phyloP scores from a whole-genome alignment of 2,888 invertebrate species.

The Thecophora atra region DNA sequence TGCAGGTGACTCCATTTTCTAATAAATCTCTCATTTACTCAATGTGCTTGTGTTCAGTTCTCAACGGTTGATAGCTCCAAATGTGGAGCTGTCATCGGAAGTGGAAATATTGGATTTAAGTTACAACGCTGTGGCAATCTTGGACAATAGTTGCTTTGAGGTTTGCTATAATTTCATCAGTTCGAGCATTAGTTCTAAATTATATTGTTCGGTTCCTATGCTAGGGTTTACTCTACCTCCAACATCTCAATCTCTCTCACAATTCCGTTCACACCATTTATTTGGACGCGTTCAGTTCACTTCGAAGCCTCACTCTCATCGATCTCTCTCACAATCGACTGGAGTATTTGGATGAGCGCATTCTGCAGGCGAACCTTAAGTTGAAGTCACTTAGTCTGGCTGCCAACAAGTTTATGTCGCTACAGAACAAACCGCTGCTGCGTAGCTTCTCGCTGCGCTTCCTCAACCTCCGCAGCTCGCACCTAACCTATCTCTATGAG shows the following conservation, averaged over 20 bases:
- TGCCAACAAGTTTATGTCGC: constrained; percentile 71
- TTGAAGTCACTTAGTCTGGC: constrained; percentile 71
- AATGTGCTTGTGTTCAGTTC: constrained; percentile 58
- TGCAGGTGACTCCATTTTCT: constrained; percentile 56
- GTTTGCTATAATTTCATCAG: constrained; percentile 61
- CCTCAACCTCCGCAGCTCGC: constrained; percentile 71
- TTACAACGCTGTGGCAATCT: constrained; percentile 71
- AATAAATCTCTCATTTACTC: background rate
- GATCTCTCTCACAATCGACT: constrained; percentile 73
- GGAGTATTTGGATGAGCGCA: constrained; percentile 67
- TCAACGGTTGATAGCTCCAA: constrained; percentile 70
- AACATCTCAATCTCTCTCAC: constrained; percentile 65
- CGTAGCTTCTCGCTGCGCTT: constrained; percentile 69
- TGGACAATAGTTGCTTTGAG: constrained; percentile 72
- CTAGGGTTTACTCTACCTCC: constrained; percentile 55
- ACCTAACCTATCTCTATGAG: constrained; percentile 69
- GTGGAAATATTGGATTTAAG: constrained; percentile 73
- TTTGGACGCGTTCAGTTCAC: constrained; percentile 70
- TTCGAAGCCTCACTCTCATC: constrained; percentile 68
- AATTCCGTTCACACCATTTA: constrained; percentile 74
- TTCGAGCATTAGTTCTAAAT: background rate
- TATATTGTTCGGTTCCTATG: background rate
- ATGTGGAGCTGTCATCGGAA: constrained; percentile 70
- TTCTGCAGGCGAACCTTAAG: constrained; percentile 70
- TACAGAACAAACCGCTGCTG: constrained; percentile 70